Evolutionary conservation across 2,888 invertebrate genomes (phyloP).

Genomic region (Busseola fusca): DNA sequence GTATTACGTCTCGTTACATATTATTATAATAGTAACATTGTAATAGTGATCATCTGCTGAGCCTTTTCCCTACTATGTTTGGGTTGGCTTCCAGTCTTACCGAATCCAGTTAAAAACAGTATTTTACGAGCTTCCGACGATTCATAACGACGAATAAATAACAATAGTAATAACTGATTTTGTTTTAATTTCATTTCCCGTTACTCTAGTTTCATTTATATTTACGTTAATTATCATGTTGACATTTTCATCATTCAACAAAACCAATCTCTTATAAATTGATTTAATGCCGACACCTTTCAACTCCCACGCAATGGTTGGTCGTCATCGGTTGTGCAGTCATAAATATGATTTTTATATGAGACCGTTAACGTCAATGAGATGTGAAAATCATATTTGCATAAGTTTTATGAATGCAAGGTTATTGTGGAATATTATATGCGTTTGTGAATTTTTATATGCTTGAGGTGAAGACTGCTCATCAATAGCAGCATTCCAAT

Average conservation of each 20-base stretch:
- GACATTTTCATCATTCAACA: slow-evolving; percentile 8
- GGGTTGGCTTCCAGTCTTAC: neutral
- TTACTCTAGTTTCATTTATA: neutral
- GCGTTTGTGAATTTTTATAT: slow-evolving; percentile 37
- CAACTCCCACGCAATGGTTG: slow-evolving; percentile 32
- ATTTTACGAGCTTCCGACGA: neutral
- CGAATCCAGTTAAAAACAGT: neutral
- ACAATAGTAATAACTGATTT: neutral
- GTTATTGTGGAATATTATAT: slow-evolving; percentile 38
- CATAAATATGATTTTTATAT: slow-evolving; percentile 52
- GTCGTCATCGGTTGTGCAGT: slow-evolving; percentile 12
- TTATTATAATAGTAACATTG: no score
- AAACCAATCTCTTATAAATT: slow-evolving; percentile 4
- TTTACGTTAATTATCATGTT: neutral
- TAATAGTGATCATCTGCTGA: neutral
- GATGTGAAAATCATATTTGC: slow-evolving; percentile 55
- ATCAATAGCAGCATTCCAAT: neutral
- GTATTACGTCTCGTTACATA: neutral
- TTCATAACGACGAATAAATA: neutral
- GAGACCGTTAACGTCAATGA: slow-evolving; percentile 30
- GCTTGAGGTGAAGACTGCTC: slow-evolving; percentile 40
- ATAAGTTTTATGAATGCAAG: slow-evolving; percentile 37
- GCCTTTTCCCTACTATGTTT: neutral
- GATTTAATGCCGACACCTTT: slow-evolving; percentile 24
- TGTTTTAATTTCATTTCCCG: neutral